These are phyloP conservation scores for Epinephelus coioides DNA, from an alignment of 2,797 vertebrate species.

Conservation along the genomic window DNA sequence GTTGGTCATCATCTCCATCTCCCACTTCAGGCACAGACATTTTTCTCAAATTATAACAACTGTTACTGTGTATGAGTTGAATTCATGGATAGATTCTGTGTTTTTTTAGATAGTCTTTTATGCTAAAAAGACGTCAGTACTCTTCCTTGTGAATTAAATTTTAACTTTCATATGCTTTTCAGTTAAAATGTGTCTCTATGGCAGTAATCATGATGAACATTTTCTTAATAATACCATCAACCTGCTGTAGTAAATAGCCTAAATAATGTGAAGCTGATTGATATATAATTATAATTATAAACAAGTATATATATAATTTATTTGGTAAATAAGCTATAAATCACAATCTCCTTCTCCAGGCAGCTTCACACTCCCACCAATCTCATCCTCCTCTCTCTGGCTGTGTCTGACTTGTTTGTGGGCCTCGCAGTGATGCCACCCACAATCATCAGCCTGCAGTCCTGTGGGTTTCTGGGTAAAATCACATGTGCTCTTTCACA, in stretches of 20 bases:
- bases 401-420: constrained; percentile 79
- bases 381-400: constrained; percentile 84
- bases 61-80: neutral
- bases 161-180: neutral
- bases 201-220: neutral
- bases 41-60: neutral
- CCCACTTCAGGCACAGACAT: constrained; percentile 67
- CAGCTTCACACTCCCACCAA: constrained; percentile 83
- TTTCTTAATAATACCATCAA: neutral
- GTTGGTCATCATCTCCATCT: constrained; percentile 79
- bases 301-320: too few relatives aligned
- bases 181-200: neutral
- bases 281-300: too few relatives aligned
- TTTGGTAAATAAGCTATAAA: neutral
- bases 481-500: constrained; percentile 70
- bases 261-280: neutral
- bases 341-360: constrained; percentile 42
- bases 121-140: too few relatives aligned
- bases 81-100: neutral
- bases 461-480: constrained; percentile 76
- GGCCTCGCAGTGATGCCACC: constrained; percentile 81
- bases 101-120: too few relatives aligned
- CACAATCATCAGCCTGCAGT: constrained; percentile 67
- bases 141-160: neutral
- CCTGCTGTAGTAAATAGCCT: neutral